Evolutionary conservation across 1,140 invertebrate species (phyloP), one percentile per base, ranked within the genome.

Genomic region (Bombyx mandarina): DNA sequence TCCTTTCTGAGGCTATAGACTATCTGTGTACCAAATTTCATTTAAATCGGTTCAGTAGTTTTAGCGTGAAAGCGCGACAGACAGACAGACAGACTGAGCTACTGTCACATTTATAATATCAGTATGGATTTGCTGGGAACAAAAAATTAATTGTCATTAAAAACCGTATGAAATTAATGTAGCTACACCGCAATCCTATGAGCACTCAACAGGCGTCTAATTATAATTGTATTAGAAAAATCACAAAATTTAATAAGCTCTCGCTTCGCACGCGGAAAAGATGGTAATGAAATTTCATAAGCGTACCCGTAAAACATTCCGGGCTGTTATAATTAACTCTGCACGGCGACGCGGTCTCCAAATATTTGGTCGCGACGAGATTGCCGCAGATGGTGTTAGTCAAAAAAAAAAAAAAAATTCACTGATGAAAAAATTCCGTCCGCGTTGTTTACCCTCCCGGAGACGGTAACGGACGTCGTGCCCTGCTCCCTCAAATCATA

Each of bases 381-480:
- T 74, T 65, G 64, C 67, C 54, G 47, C 61, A 59, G 73, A 77
- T 74, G 73, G 67, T 67, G 66, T 69, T 67, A 77, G 73, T 81
- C 78, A 79, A 81, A 77, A 71, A 35, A 35, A 35, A 35, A 35
- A 35, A 35, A 35, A 35, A 3, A 3, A 35, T 35, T 35, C 26
- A 75, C 75, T 76, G 75, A 81, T 77, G 78, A 79, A 77, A 79
- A 81, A 81, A 79, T 71, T 71, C 66, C 64, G 55, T 61, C 57
- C 56, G 44, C 65, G 61, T 66, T 77, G 75, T 77, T 74, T 80
- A 69, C 67, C 66, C 42, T 73, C 62, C 66, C 63, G 52, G 55
- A 63, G 60, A 58, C 51, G 35, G 67, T 68, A 71, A 76, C 71
- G 69, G 70, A 63, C 54, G 57, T 8, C 54, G 55, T 9, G 43